These are phyloP conservation scores for Stenodera caucasica DNA, from an alignment of 2,888 invertebrate genomes.

Conservation along the genomic window DNA sequence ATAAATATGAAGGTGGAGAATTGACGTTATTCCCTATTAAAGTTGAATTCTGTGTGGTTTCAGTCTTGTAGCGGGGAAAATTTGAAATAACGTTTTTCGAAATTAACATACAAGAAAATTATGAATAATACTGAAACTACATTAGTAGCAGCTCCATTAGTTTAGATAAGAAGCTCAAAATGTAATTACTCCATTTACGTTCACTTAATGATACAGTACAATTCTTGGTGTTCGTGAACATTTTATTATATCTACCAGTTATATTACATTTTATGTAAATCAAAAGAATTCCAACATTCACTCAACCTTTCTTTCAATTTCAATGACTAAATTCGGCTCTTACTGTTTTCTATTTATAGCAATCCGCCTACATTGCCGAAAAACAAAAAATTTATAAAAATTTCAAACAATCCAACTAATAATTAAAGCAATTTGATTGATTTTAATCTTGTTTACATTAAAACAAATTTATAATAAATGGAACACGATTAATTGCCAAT, in stretches of 20 bases:
- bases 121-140: neutral
- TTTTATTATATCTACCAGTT: constrained; percentile 5
- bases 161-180: neutral
- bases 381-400: neutral
- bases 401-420: neutral
- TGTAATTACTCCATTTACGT: constrained; percentile 2
- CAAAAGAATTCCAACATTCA: constrained; percentile 18
- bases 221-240: constrained; percentile 9
- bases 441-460: neutral
- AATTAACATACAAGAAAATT: neutral
- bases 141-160: neutral
- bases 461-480: neutral
- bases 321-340: constrained; percentile 13
- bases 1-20: too few species aligned
- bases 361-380: neutral
- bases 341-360: neutral
- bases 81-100: neutral
- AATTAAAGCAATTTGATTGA: neutral
- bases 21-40: too few species aligned
- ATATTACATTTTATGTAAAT: constrained; percentile 19
- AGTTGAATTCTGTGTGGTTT: too few species aligned
- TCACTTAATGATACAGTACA: constrained; percentile 13
- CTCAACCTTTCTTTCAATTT: constrained; percentile 23
- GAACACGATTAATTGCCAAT: neutral
- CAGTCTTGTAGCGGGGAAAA: neutral